Base-by-base conservation (phyloP, 2,113 vertebrate genomes). In the Sceloporus tristichus region DNA sequence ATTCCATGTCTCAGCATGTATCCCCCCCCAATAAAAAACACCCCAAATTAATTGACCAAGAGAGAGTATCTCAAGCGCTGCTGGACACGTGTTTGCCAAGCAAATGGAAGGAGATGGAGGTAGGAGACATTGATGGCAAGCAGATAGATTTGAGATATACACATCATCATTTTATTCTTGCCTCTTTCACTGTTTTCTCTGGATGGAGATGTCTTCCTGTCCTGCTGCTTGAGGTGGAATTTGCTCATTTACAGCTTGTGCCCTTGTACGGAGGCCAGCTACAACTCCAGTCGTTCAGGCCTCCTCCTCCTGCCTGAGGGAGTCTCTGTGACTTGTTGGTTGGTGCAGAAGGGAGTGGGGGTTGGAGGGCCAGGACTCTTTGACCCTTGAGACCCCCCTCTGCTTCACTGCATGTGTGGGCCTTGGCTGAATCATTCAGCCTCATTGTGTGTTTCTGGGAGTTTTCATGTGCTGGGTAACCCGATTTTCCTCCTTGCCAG, bases 381-480 rank as follows among this genome's bases (percentile, higher is more conserved):
- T 75, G 76, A 4, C 66, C 59, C 40, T 0, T 18, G 83, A 92
- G 93, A 83, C 83, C 89, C 74, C 0, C 77, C 0, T 0, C 9
- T 86, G 90, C 75, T 88, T 54, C 85, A 0, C 3, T 87, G 5
- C 0, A 83, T 84, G 93, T 89, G 95, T 90, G 95, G 92, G 90
- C 94, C 79, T 65, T 21, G 34, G 38, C 74, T 56, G 89, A 82
- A 76, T 90, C 75, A 54, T 85, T 85, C 4, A 0, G 75, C 91
- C 91, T 84, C 62, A 65, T 0, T 1, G 56, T 29, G 66, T 56
- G 62, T 14, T 83, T 76, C 1, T 0, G 82, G 85, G 85, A 3
- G 9, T 66, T 38, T 84, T 68, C 19, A 62, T 90, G 83, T 34
- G 9, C 1, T 0, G 0, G 77, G 86, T 84, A 84, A 92, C 88